Evolutionary conservation across 30 jellyfish, hydroid and myxozoan species (phyloP).

Genomic region (Pseudorhiza aurosa): DNA sequence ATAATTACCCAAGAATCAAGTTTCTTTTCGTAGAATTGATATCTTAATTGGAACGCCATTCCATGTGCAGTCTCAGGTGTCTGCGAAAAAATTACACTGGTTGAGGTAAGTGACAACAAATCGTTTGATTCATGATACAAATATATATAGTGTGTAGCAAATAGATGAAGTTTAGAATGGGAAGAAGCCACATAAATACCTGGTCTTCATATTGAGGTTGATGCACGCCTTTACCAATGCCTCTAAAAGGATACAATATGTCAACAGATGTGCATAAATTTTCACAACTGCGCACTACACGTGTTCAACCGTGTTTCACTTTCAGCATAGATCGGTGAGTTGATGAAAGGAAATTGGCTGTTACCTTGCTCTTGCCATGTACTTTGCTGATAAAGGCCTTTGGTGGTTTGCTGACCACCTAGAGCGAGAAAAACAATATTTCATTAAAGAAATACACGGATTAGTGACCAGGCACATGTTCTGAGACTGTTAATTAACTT

Average conservation of each 20-base stretch:
- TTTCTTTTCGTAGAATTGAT: slow-evolving; percentile 56
- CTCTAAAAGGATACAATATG: not conserved
- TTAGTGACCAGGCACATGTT: no score
- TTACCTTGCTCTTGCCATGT: slow-evolving; percentile 82
- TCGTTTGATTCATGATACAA: no score
- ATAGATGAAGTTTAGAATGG: no score
- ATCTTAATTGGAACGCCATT: slow-evolving; percentile 42
- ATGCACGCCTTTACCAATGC: not conserved
- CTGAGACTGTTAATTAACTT: no score
- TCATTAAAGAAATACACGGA: no score
- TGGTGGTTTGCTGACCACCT: slow-evolving; percentile 67
- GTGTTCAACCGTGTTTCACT: no score
- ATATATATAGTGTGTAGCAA: no score
- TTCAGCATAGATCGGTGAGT: no score
- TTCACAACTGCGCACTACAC: no score
- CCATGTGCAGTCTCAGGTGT: slow-evolving; percentile 36
- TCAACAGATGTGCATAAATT: no score
- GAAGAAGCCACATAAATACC: not conserved
- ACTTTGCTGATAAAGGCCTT: slow-evolving; percentile 74
- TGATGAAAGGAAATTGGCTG: no score
- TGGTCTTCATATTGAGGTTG: not conserved
- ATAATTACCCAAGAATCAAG: slow-evolving; percentile 52
- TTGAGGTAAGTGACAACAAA: no score
- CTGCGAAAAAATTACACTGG: not conserved
- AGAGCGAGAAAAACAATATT: not conserved